These are phyloP conservation scores for Emydocephalus ijimae DNA, from an alignment of 2,113 vertebrate species.

Conservation along the genomic window DNA sequence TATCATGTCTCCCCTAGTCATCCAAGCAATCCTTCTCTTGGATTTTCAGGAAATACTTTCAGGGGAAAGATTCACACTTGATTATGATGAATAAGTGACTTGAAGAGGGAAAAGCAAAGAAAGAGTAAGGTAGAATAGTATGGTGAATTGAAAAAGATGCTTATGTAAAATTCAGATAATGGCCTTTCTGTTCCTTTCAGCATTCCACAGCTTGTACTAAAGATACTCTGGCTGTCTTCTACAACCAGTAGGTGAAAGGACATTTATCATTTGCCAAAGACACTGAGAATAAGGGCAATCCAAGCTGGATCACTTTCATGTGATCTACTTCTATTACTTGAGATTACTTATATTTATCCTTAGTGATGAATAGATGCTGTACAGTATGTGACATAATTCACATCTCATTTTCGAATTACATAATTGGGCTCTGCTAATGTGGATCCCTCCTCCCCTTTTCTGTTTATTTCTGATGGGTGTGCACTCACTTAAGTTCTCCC, in stretches of 20 bases:
- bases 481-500: neutral
- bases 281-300: neutral
- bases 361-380: neutral
- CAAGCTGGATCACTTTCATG: neutral
- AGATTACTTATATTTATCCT: neutral
- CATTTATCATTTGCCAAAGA: neutral
- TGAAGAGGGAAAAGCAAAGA: neutral
- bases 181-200: neutral
- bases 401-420: neutral
- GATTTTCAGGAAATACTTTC: neutral
- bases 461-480: neutral
- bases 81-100: neutral
- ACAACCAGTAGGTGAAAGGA: neutral
- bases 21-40: neutral
- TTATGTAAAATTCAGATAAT: neutral
- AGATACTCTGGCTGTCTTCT: neutral
- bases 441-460: neutral
- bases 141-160: neutral
- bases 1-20: no score
- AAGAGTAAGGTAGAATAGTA: neutral
- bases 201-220: fast-evolving
- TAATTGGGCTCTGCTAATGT: neutral
- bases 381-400: neutral
- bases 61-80: neutral
- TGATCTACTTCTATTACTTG: neutral